phyloP scores from a whole-genome alignment of 2,888 invertebrate genomes.

The Reticulitermes lucifugus region DNA sequence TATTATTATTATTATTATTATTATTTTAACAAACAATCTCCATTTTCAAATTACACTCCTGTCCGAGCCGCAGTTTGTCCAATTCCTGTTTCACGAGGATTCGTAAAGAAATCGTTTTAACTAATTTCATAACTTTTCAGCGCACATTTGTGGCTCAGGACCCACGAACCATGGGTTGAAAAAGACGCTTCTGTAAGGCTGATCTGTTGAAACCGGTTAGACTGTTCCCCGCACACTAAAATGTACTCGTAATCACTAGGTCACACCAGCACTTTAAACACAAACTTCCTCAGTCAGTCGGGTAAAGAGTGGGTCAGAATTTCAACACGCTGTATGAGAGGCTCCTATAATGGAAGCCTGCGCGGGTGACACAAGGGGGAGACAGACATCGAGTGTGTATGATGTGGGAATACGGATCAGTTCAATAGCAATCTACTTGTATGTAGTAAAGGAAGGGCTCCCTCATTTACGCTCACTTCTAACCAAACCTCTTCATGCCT shows the following conservation, averaged over 20 bases:
- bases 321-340: neutral
- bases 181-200: too few relatives aligned
- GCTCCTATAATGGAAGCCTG: neutral
- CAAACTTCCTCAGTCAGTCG: neutral
- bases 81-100: too few relatives aligned
- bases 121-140: too few relatives aligned
- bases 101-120: too few relatives aligned
- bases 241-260: slow-evolving; percentile 4
- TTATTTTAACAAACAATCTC: too few relatives aligned
- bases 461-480: slow-evolving; percentile 22
- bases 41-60: too few relatives aligned
- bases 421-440: slow-evolving; percentile 18
- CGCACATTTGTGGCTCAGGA: too few relatives aligned
- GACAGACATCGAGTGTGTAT: slow-evolving; percentile 6
- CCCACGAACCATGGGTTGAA: too few relatives aligned
- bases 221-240: neutral
- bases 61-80: too few relatives aligned
- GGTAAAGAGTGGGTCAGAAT: neutral
- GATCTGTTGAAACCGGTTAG: neutral
- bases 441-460: slow-evolving; percentile 16
- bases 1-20: too few relatives aligned
- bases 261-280: slow-evolving; percentile 2
- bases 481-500: neutral
- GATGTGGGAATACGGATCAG: slow-evolving; percentile 12
- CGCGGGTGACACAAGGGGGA: neutral